A percentile compares a stretch with the other conserved stretches of the same genome.
These are phyloP conservation scores for Oreochromis mossambicus DNA, from an alignment of 2,797 vertebrate genomes.

Conservation along the genomic window DNA sequence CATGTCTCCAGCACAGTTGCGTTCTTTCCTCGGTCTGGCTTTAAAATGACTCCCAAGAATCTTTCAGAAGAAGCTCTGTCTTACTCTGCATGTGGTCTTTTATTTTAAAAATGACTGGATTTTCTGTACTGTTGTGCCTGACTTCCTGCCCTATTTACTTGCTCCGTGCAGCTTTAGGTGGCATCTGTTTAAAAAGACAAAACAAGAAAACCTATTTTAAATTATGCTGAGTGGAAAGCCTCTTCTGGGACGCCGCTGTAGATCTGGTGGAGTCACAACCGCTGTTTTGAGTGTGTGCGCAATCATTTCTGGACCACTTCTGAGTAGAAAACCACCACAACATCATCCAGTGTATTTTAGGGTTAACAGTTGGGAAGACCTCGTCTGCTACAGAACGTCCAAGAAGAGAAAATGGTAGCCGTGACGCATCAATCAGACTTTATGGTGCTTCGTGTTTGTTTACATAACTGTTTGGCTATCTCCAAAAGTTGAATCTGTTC, in stretches of 20 bases:
- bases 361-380: neutral
- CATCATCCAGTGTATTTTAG: neutral
- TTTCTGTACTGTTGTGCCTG: neutral
- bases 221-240: too few relatives aligned
- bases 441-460: neutral
- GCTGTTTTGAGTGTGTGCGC: too few relatives aligned
- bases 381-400: neutral
- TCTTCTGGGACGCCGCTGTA: too few relatives aligned
- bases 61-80: neutral
- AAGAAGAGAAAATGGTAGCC: neutral
- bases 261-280: too few relatives aligned
- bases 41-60: too few relatives aligned
- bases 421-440: neutral
- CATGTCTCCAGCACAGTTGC: too few relatives aligned
- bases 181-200: too few relatives aligned
- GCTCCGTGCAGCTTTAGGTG: too few relatives aligned
- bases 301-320: too few relatives aligned
- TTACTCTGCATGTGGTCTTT: neutral
- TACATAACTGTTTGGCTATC: neutral
- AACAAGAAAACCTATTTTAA: too few relatives aligned
- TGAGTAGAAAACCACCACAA: neutral
- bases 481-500: too few relatives aligned
- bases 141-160: neutral
- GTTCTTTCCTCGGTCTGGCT: too few relatives aligned
- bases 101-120: neutral